Evolutionary conservation across 1,140 invertebrate genomes (phyloP), one percentile per base, ranked within the genome.

Genomic region (Mactra quadrangularis): DNA sequence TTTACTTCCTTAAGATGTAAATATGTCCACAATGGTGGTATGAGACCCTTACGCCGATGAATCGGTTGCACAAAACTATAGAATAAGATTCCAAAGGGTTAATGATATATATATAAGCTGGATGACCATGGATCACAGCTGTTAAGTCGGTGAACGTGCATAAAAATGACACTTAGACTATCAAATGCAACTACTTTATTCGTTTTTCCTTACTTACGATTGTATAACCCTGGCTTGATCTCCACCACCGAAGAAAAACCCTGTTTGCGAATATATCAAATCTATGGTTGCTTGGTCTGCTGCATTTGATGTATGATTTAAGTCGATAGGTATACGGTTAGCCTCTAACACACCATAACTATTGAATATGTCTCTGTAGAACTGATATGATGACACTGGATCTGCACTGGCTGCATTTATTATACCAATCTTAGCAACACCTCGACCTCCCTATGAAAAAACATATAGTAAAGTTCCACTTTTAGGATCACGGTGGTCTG

Each of bases 231-330:
- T 74, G 38, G 81, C 72, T 68, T 91, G 90, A 71, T 91, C 90
- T 3, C 90, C 90, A 2, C 90, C 90, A 13, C 87, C 87, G 57
- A 91, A 89, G 82, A 90, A 90, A 66, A 91, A 90, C 0, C 90
- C 90, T 15, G 90, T 90, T 76, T 89, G 87, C 25, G 76, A 79
- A 22, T 82, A 71, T 7, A 91, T 86, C 9, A 87, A 68, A 4
- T 85, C 47, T 1, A 87, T 82, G 3, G 89, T 68, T 31, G 57
- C 25, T 11, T 82, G 84, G 38, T 86, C 77, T 15, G 27, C 45
- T 22, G 83, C 83, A 17, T 35, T 64, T 9, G 55, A 53, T 19
- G 74, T 85, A 57, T 89, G 77, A 27, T 83, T 84, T n/a, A 88
- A 27, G 47, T 84, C 77, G 19, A 88, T 70, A 9, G 85, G 76